Evolutionary conservation across 2,113 vertebrate genomes (phyloP).

Genomic region (Canis aureus): DNA sequence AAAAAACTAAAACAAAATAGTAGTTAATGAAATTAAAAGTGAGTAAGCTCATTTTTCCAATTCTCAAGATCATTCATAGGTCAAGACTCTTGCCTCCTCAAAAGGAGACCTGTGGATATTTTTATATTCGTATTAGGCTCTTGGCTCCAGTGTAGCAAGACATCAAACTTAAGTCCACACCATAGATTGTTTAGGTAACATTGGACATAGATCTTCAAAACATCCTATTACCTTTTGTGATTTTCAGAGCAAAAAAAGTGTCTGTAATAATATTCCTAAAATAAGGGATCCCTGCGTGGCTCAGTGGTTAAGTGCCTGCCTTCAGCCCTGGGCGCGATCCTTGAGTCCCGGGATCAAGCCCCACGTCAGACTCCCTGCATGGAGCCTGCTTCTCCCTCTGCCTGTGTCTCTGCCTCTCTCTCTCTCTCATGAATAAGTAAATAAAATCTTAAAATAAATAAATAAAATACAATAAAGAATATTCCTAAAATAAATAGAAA

Average conservation of each 20-base stretch:
- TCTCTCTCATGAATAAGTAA: too few species aligned
- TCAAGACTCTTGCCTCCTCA: background rate
- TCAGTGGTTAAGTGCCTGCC: too few species aligned
- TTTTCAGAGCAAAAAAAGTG: slow-evolving; percentile 19
- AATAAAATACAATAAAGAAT: background rate
- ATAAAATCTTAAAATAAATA: background rate
- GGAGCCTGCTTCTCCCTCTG: too few species aligned
- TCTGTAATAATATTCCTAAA: background rate
- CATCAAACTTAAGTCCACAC: background rate
- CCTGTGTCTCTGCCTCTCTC: too few species aligned
- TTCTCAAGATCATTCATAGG: background rate
- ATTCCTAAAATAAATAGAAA: too few species aligned
- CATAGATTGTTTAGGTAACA: background rate
- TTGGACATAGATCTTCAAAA: background rate
- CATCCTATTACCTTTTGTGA: background rate
- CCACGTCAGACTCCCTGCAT: too few species aligned
- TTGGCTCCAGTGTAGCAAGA: background rate
- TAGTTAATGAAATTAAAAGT: slow-evolving; percentile 8
- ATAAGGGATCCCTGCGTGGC: background rate
- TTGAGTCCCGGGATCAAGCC: too few species aligned
- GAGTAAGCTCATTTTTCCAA: background rate
- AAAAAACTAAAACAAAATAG: background rate
- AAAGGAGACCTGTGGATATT: background rate
- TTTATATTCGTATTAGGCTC: background rate
- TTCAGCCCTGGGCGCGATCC: too few species aligned